Evolutionary conservation across 2,888 invertebrate genomes (phyloP).

Genomic region (Linyphia triangularis): DNA sequence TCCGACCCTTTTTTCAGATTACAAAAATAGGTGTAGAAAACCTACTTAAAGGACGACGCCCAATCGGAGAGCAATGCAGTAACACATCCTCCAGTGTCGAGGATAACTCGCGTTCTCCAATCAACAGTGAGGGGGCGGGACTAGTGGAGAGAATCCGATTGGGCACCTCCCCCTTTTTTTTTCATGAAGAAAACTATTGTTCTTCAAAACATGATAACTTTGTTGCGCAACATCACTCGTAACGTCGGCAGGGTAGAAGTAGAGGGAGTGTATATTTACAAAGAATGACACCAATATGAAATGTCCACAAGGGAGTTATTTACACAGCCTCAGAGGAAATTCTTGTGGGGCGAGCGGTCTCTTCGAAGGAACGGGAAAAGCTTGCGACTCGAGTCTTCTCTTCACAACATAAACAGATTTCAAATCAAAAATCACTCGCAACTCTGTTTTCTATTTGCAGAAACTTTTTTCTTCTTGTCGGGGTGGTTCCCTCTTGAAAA

Average conservation of each 20-base stretch:
- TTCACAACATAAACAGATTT: not conserved
- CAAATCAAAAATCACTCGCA: not conserved
- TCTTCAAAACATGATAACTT: slow-evolving; percentile 69
- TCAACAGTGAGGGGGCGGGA: slow-evolving; percentile 36
- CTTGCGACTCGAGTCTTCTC: not conserved
- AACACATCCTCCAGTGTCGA: not conserved
- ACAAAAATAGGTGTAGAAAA: slow-evolving; percentile 76
- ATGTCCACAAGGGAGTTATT: slow-evolving; percentile 57
- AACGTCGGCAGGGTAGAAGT: slow-evolving; percentile 24
- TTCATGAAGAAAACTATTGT: slow-evolving; percentile 71
- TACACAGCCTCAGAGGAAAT: slow-evolving; percentile 72
- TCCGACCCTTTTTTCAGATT: slow-evolving; percentile 60
- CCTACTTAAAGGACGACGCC: slow-evolving; percentile 70
- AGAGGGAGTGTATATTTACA: slow-evolving; percentile 71
- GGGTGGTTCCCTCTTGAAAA: slow-evolving; percentile 14
- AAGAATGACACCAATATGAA: slow-evolving; percentile 71
- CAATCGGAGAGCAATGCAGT: slow-evolving; percentile 52
- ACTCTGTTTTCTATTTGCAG: not conserved
- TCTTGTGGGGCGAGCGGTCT: slow-evolving; percentile 13
- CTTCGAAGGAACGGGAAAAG: not conserved
- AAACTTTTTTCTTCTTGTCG: too few species aligned
- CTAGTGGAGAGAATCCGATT: slow-evolving; percentile 67
- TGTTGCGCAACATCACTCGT: slow-evolving; percentile 44
- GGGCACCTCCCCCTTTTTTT: slow-evolving; percentile 48
- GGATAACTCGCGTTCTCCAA: not conserved